A percentile compares a stretch with the other conserved stretches of the same genome.
Evolutionary conservation across 2,113 vertebrate genomes (phyloP).

Genomic region (Clarias macrocephalus): DNA sequence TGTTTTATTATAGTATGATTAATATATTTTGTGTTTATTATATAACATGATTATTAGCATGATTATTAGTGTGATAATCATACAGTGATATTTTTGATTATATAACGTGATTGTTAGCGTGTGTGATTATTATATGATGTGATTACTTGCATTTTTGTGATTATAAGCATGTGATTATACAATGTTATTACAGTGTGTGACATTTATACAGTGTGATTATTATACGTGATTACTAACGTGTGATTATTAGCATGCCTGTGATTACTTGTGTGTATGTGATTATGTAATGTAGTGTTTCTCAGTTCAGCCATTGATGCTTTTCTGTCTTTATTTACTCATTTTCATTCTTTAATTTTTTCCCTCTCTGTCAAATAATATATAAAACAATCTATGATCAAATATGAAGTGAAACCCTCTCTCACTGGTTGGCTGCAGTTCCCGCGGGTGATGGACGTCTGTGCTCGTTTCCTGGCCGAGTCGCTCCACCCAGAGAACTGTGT

Average conservation of each 20-base stretch:
- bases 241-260: not conserved
- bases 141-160: too few relatives aligned
- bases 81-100: too few relatives aligned
- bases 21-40: not conserved
- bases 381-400: not conserved
- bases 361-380: not conserved
- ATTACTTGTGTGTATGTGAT: not conserved
- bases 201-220: not conserved
- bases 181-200: not conserved
- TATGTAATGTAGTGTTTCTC: not conserved
- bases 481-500: slow-evolving; percentile 90
- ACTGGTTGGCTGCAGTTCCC: slow-evolving; percentile 77
- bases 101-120: too few relatives aligned
- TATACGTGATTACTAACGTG: not conserved
- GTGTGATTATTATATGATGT: too few relatives aligned
- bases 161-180: too few relatives aligned
- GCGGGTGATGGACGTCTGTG: slow-evolving; percentile 89
- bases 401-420: not conserved
- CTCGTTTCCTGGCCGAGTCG: slow-evolving; percentile 84
- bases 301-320: too few relatives aligned
- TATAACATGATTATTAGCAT: not conserved
- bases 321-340: not conserved
- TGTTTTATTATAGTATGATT: not conserved
- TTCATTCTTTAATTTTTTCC: not conserved
- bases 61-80: too few relatives aligned